Evolutionary conservation across 2,888 invertebrate genomes (phyloP).

Genomic region (Gymnocheta viridis): DNA sequence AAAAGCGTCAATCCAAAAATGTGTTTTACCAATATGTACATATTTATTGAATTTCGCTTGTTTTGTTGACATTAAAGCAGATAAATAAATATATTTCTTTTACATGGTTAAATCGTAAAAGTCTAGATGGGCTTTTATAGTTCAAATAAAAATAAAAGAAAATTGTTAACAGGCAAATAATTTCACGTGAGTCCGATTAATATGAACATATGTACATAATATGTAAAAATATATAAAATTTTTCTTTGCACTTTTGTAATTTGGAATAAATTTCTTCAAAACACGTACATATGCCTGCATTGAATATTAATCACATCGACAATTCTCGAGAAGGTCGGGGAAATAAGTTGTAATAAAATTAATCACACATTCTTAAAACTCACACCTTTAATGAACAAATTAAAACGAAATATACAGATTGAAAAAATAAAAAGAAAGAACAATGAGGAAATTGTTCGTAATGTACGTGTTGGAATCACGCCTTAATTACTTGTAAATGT

Average conservation of each 20-base stretch:
- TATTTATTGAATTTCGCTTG: too few species aligned
- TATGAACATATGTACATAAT: not conserved
- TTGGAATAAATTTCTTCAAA: constrained; percentile 20
- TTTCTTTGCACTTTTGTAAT: not conserved
- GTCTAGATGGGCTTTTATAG: too few species aligned
- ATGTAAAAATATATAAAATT: not conserved
- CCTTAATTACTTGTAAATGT: constrained; percentile 6
- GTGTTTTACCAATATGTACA: too few species aligned
- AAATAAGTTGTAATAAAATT: not conserved
- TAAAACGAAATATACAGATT: not conserved
- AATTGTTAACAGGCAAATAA: too few species aligned
- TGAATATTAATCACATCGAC: constrained; percentile 20
- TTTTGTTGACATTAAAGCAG: too few species aligned
- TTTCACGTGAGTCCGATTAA: not conserved
- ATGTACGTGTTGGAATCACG: not conserved
- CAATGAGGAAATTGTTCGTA: not conserved
- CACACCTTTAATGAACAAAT: constrained; percentile 2
- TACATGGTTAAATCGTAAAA: too few species aligned
- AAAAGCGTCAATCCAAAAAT: too few species aligned
- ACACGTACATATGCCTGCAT: not conserved
- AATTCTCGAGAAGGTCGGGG: not conserved
- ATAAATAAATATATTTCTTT: too few species aligned
- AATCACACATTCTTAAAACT: not conserved
- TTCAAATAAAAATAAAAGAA: too few species aligned
- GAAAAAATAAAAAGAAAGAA: not conserved